Conservation (phyloP, 1,140 invertebrate species). For the Wasmannia auropunctata region DNA sequence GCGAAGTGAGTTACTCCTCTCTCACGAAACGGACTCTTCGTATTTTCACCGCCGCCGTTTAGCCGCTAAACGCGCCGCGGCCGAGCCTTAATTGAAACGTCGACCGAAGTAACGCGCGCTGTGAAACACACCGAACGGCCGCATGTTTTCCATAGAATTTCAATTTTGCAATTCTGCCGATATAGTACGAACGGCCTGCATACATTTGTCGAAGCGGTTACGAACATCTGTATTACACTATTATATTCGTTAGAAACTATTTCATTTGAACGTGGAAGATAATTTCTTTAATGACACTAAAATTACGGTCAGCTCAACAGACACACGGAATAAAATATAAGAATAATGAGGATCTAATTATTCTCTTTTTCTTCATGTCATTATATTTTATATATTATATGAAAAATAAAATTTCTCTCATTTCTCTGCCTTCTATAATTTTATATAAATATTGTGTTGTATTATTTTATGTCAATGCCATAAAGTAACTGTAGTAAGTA, state of each 20-base stretch:
- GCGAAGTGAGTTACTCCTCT: conserved; percentile 35
- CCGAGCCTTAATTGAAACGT: conserved; percentile 40
- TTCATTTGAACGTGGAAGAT: background rate
- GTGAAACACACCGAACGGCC: conserved; percentile 12
- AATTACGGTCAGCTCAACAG: background rate
- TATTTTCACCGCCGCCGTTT: conserved; percentile 44
- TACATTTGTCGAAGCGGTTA: background rate
- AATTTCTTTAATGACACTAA: background rate
- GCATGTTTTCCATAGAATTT: conserved; percentile 18
- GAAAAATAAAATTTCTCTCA: background rate
- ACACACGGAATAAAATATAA: background rate
- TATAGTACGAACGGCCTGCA: background rate
- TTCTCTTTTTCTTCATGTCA: background rate
- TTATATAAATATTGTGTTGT: background rate
- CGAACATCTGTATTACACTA: background rate
- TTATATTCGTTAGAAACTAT: background rate
- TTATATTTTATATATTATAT: background rate
- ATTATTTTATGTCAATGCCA: background rate
- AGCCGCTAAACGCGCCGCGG: conserved; percentile 6
- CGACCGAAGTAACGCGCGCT: conserved; percentile 3
- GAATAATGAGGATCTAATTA: background rate
- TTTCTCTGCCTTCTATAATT: background rate
- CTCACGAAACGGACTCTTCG: conserved; percentile 22
- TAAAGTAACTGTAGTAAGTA: background rate
- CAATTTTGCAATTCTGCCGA: background rate